Evolutionary conservation across 2,797 vertebrate species (phyloP).

Genomic region (Esox lucius): DNA sequence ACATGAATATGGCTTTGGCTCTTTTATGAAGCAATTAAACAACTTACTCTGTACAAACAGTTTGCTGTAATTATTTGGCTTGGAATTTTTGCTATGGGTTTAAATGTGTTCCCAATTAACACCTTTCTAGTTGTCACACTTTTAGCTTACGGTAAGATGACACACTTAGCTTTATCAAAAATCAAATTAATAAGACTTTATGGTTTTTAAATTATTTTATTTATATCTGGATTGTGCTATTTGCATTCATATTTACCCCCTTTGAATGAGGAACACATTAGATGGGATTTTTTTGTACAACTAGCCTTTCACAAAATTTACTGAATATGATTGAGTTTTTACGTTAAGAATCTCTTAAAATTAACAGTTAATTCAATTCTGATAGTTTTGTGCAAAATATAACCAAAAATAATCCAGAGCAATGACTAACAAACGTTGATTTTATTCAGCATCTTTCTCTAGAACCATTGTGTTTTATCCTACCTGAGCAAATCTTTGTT

Average conservation of each 20-base stretch:
- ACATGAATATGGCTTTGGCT: conserved; percentile 62
- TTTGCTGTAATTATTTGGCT: conserved; percentile 3
- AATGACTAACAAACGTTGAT: conserved; percentile 15
- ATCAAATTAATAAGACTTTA: conserved; percentile 26
- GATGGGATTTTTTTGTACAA: conserved; percentile 41
- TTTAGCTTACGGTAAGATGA: not conserved
- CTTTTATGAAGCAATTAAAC: conserved; percentile 35
- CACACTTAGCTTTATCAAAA: conserved; percentile 13
- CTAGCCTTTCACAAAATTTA: conserved; percentile 11
- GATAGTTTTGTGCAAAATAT: conserved; percentile 8
- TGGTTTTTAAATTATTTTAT: conserved; percentile 16
- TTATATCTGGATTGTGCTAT: not conserved
- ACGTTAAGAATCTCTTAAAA: conserved; percentile 11
- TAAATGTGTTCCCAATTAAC: not conserved
- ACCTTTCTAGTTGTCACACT: not conserved
- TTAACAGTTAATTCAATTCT: conserved; percentile 5
- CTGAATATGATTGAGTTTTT: conserved; percentile 21
- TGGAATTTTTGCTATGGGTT: not conserved
- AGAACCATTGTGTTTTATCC: not conserved
- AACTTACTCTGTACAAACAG: conserved; percentile 4
- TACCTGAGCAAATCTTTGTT: conserved; percentile 37
- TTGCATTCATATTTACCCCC: conserved; percentile 29
- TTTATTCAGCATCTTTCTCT: conserved; percentile 26
- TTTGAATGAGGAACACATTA: conserved; percentile 55
- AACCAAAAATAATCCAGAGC: not conserved